Evolutionary conservation across 2,797 vertebrate genomes (phyloP).

Genomic region (Strix occidentalis): DNA sequence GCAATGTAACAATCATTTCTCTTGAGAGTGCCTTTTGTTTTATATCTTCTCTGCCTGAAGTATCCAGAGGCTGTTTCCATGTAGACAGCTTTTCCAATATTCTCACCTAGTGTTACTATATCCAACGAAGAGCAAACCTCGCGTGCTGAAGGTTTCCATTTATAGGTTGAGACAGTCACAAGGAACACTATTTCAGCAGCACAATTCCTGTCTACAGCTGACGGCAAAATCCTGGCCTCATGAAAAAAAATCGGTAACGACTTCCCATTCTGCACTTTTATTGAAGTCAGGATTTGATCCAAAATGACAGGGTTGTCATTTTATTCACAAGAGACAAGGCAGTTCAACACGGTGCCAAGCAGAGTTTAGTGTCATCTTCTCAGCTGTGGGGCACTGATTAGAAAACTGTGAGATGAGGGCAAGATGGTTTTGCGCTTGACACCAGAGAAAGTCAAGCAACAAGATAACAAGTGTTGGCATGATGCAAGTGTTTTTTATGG

Average conservation of each 20-base stretch:
- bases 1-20: not conserved
- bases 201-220: not conserved
- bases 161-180: not conserved
- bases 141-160: not conserved
- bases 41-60: not conserved
- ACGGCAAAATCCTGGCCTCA: not conserved
- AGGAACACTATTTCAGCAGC: not conserved
- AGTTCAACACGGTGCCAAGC: not conserved
- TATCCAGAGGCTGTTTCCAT: slow-evolving; percentile 21
- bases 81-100: not conserved
- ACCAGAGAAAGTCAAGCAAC: not conserved
- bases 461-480: not conserved
- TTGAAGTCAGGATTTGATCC: not conserved
- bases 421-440: not conserved
- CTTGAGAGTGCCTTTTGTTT: not conserved
- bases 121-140: not conserved
- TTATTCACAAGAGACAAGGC: not conserved
- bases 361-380: not conserved
- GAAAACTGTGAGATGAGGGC: not conserved
- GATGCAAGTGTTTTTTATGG: not conserved
- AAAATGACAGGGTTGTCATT: not conserved
- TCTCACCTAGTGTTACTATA: not conserved
- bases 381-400: not conserved
- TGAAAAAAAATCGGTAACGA: not conserved
- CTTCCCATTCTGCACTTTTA: not conserved